phyloP scores from a whole-genome alignment of 1,140 invertebrate genomes.

The Stegodyphus dumicola region DNA sequence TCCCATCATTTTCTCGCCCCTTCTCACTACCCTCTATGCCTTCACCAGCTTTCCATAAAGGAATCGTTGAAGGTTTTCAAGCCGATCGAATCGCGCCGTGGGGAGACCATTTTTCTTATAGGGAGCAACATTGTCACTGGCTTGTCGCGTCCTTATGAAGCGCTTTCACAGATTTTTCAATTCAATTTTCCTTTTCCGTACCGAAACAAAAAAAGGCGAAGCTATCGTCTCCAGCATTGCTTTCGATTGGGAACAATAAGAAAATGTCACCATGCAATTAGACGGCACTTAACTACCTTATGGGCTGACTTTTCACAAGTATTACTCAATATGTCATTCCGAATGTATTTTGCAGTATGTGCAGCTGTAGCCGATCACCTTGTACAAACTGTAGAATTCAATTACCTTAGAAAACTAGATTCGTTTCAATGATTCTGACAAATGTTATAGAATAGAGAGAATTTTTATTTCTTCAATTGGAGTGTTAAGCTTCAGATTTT shows the following conservation, averaged over 20 bases:
- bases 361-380: too few species aligned
- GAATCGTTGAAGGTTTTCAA: constrained; percentile 56
- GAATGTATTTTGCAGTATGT: background rate
- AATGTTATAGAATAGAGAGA: too few species aligned
- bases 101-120: constrained; percentile 51
- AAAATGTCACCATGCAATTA: constrained; percentile 54
- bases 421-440: too few species aligned
- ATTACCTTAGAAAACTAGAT: too few species aligned
- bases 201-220: background rate
- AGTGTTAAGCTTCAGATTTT: too few species aligned
- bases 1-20: constrained; percentile 58
- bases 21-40: background rate
- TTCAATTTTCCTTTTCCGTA: constrained; percentile 48
- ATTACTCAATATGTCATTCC: constrained; percentile 44
- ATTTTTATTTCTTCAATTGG: too few species aligned
- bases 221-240: constrained; percentile 30
- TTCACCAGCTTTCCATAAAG: constrained; percentile 52
- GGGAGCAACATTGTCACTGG: constrained; percentile 58
- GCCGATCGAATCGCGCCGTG: constrained; percentile 54
- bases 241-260: constrained; percentile 55
- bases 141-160: constrained; percentile 59
- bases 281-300: constrained; percentile 54
- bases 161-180: constrained; percentile 57
- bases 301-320: constrained; percentile 7
- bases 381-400: too few species aligned